Evolutionary conservation across 1,140 invertebrate species (phyloP), one percentile per base, ranked within the genome.

Genomic region (Meloidogyne chitwoodi): DNA sequence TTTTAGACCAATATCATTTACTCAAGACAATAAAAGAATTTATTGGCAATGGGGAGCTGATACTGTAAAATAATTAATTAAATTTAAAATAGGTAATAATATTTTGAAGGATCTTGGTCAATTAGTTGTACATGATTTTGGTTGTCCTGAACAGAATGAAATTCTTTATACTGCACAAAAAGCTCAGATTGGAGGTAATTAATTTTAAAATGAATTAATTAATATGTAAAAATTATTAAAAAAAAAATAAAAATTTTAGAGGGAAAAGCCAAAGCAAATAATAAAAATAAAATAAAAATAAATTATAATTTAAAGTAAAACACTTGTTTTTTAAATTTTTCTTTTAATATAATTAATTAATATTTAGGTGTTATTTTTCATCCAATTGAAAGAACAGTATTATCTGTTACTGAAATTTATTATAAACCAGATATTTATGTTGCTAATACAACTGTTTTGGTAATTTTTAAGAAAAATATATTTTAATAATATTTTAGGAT

Each of bases 401-500:
- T 85, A 8, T 80, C 86, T 8, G 79, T 85, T 0, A 84, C 84
- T 6, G 84, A 85, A 73, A 81, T 83, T 24, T 85, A 85, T 66
- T 83, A 85, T 74, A 85, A 85, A 75, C 84, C 84, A 31, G 86
- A 85, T 66, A 75, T 87, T 68, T 86, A 80, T 48, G 84, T 85
- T 38, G 84, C 84, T 10, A 85, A 85, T 65, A 78, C 80, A 12
- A 87, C 84, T 14, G 72, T 87, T 41, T 71, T 87, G 61, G 71
- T 73, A 14, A 70, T 12, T n/a, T 22, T n/a, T n/a, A n/a, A n/a
- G n/a, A n/a, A n/a, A n/a, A n/a, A 27, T 72, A 56, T 72, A 29
- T n/a, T 41, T 34, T 10, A 44, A 16, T 16, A 14, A 31, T 31
- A 16, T 38, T 68, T 68, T 22, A 73, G 71, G 84, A 85, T 12